Percentiles rank a stretch among this genome's conserved stretches.
Conservation (phyloP, 2,113 vertebrate species). For the Ailuropoda melanoleuca region DNA sequence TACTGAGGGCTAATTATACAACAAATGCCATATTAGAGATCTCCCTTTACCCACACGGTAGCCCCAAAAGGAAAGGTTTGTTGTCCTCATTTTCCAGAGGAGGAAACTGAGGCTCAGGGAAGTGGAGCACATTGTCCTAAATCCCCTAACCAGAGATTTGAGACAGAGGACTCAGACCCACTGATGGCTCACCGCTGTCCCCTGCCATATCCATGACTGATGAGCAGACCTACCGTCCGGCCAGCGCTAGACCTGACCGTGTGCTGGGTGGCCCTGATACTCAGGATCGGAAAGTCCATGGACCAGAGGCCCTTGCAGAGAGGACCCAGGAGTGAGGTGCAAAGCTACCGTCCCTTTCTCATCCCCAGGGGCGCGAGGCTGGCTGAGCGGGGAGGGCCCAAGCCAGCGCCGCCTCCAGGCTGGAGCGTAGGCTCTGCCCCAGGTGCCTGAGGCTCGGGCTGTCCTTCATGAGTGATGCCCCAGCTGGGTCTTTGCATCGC, state of each 20-base stretch:
- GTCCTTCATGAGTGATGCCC: fast-evolving
- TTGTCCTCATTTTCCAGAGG: background rate
- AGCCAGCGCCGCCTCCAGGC: fast-evolving
- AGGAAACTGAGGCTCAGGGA: background rate
- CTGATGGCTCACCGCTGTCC: background rate
- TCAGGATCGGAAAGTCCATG: background rate
- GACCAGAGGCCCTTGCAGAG: background rate
- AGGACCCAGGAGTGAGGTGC: background rate
- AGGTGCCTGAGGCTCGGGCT: fast-evolving
- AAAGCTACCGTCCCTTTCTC: background rate
- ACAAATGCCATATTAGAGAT: background rate
- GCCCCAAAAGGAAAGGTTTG: background rate
- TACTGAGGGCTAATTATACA: background rate
- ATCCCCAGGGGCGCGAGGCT: fast-evolving
- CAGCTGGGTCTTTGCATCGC: background rate
- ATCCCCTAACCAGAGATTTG: background rate
- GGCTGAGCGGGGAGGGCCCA: background rate
- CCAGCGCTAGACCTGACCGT: fast-evolving
- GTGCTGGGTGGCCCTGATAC: background rate
- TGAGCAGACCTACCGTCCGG: background rate
- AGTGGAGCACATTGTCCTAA: background rate
- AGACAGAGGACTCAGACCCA: background rate
- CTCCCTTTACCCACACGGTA: background rate
- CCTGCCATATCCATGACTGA: fast-evolving
- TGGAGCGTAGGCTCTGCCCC: background rate